Base-by-base conservation (phyloP, 2,113 vertebrate species). In the Megaceryle maxima region DNA sequence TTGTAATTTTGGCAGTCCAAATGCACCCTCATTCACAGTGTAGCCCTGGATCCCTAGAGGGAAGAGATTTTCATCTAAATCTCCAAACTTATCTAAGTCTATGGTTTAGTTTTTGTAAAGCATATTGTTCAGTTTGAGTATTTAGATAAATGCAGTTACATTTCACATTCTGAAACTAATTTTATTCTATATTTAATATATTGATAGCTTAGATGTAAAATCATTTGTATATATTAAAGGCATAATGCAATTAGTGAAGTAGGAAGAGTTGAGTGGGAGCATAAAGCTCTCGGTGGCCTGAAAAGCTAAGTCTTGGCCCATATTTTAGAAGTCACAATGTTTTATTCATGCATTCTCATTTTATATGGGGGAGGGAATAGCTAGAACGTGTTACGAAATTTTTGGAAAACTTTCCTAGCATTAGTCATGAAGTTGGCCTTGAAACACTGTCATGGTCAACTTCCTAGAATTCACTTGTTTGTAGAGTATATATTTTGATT, bases 171-270 rank as follows among this genome's bases (percentile, higher is more conserved):
- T 97, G 96, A 83, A 96, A 74, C 96, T 96, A 92, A 97, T 97
- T 98, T 98, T 98, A 98, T 98, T 97, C 96, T 93, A 95, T 97
- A 98, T 98, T 98, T 98, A 98, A 98, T 98, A 97, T 98, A 98
- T 98, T 98, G 89, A 85, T 96, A 97, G 92, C 94, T 96, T 97
- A 97, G 95, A 51, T 97, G 94, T 96, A 95, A 97, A 97, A 92
- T 97, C 93, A 93, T 95, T 93, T 98, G 97, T 98, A 98, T 80
- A 98, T 98, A 98, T 33, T 90, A 90, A 97, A 95, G 88, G 72
- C 96, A 83, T 95, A 95, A 96, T 95, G 78, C 96, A 96, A 39
- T 95, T 96, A 97, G 89, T 94, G 81, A 94, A 87, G 90, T 97
- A 96, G 90, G 78, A 83, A 6, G 83, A 93, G 73, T 83, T 78